Conservation (phyloP, 2,113 vertebrate species). For the Gymnocephalus cernua region DNA sequence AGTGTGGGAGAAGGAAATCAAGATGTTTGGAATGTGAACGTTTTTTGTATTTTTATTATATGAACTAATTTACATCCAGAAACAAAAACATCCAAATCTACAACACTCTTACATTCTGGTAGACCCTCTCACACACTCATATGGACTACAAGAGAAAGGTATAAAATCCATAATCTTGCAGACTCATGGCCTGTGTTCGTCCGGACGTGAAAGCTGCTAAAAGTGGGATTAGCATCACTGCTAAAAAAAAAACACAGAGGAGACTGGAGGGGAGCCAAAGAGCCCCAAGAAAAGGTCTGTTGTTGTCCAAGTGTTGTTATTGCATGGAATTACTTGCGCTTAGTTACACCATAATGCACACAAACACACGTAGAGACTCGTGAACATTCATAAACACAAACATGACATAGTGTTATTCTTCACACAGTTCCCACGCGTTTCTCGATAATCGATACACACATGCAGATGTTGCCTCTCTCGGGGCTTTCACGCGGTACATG, state of each 20-base stretch:
- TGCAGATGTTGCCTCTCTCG: slow-evolving; percentile 18
- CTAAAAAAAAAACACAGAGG: slow-evolving; percentile 76
- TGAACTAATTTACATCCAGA: background rate
- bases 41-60: background rate
- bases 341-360: slow-evolving; percentile 67
- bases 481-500: background rate
- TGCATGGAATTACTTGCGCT: slow-evolving; percentile 70
- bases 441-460: slow-evolving; percentile 37
- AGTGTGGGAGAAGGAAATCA: no score
- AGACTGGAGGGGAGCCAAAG: slow-evolving; percentile 67
- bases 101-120: background rate
- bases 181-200: slow-evolving; percentile 50
- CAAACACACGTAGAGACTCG: slow-evolving; percentile 42
- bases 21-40: background rate
- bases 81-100: background rate
- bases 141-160: slow-evolving; percentile 25
- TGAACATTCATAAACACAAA: no score
- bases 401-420: slow-evolving; percentile 3
- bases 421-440: slow-evolving; percentile 32
- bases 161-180: slow-evolving; percentile 54
- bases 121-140: background rate
- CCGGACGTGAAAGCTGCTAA: slow-evolving; percentile 29
- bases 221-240: slow-evolving; percentile 67
- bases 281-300: slow-evolving; percentile 73
- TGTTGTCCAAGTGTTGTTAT: slow-evolving; percentile 78